Percentiles rank a stretch among this genome's conserved stretches.
These are phyloP conservation scores for Drosophila formosana DNA, from an alignment of 2,888 invertebrate species.

Conservation along the genomic window DNA sequence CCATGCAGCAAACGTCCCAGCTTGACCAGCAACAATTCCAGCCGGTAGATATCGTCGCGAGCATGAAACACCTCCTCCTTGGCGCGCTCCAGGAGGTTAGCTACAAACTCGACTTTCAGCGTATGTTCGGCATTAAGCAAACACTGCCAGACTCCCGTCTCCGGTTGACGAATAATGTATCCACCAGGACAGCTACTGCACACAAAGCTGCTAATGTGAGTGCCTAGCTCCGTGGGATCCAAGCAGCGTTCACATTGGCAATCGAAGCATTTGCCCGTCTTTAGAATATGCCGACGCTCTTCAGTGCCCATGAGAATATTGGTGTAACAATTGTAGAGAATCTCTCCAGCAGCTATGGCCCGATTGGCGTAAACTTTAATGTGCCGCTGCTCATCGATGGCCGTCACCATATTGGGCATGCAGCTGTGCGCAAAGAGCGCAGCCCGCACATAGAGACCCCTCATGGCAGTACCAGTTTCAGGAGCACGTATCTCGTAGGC, in stretches of 20 bases:
- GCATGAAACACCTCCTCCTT: conserved; percentile 85
- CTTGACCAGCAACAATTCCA: conserved; percentile 86
- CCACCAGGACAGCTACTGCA: conserved; percentile 71
- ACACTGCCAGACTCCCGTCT: conserved; percentile 76
- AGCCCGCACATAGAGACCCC: conserved; percentile 90
- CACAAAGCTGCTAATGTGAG: conserved; percentile 87
- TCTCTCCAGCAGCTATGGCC: conserved; percentile 87
- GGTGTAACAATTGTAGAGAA: conserved; percentile 90
- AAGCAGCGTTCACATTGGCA: conserved; percentile 89
- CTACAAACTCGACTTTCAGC: conserved; percentile 84
- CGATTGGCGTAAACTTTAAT: conserved; percentile 89
- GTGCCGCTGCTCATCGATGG: conserved; percentile 89
- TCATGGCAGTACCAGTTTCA: conserved; percentile 84
- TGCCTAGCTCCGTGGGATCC: conserved; percentile 90
- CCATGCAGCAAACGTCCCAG: conserved; percentile 87
- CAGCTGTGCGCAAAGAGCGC: conserved; percentile 92
- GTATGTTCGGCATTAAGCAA: conserved; percentile 65
- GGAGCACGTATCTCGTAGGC: conserved; percentile 90
- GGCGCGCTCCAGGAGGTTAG: conserved; percentile 85
- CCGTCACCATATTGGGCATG: conserved; percentile 89
- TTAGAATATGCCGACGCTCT: conserved; percentile 88
- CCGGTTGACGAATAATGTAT: conserved; percentile 52
- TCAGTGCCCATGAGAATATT: conserved; percentile 90
- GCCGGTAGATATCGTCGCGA: conserved; percentile 79
- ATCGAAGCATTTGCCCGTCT: conserved; percentile 91